phyloP scores from a whole-genome alignment of 1,140 invertebrate species.

The Plectus sambesii region DNA sequence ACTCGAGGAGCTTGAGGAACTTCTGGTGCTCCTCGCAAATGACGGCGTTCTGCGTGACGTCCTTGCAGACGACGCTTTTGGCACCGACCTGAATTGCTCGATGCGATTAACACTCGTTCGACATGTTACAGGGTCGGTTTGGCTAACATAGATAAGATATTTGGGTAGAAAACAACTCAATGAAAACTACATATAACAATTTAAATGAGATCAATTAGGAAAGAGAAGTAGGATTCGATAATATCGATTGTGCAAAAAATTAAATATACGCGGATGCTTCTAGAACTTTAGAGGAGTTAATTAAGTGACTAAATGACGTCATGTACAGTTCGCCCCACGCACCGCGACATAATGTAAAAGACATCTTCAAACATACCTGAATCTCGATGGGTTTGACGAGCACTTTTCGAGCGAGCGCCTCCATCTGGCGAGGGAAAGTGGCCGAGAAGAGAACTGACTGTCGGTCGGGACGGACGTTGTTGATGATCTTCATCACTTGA shows the following conservation, averaged over 20 bases:
- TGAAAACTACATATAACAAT: slow-evolving; percentile 22
- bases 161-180: slow-evolving; percentile 28
- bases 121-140: slow-evolving; percentile 6
- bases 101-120: neutral
- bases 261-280: too few species aligned
- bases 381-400: slow-evolving; percentile 90
- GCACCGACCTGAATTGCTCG: slow-evolving; percentile 62
- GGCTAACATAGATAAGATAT: neutral
- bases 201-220: too few species aligned
- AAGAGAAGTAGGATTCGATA: slow-evolving; percentile 13
- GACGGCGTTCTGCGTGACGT: slow-evolving; percentile 86
- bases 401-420: slow-evolving; percentile 84
- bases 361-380: slow-evolving; percentile 57
- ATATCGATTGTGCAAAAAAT: too few species aligned
- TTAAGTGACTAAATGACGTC: too few species aligned
- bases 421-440: slow-evolving; percentile 97
- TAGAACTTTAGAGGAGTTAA: too few species aligned
- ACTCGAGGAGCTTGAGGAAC: slow-evolving; percentile 92
- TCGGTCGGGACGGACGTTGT: slow-evolving; percentile 92
- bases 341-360: slow-evolving; percentile 50
- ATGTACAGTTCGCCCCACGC: too few species aligned
- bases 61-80: slow-evolving; percentile 89
- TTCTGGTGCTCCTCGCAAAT: slow-evolving; percentile 85
- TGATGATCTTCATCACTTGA: slow-evolving; percentile 81
- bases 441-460: slow-evolving; percentile 98